These are phyloP conservation scores for Selene dorsalis DNA, from an alignment of 2,797 vertebrate genomes.

Conservation along the genomic window DNA sequence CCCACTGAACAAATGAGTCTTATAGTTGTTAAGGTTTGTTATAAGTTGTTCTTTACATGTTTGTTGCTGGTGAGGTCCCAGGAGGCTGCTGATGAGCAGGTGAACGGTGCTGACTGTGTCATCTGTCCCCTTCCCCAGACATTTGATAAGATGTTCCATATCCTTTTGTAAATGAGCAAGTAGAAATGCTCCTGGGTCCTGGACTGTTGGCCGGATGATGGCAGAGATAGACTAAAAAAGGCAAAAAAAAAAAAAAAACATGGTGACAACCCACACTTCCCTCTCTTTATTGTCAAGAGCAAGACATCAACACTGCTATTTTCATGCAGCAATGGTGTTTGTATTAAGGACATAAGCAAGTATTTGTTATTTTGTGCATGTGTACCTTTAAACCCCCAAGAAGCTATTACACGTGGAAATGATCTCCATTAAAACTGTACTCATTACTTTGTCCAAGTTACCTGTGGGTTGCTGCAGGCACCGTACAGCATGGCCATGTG, in stretches of 20 bases:
- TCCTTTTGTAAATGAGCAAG: constrained; percentile 86
- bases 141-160: constrained; percentile 85
- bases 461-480: constrained; percentile 80
- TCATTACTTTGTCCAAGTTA: constrained; percentile 45
- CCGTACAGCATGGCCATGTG: constrained; percentile 92
- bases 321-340: background rate
- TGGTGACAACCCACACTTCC: background rate
- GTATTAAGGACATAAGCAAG: background rate
- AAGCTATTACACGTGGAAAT: background rate
- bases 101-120: constrained; percentile 86
- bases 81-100: constrained; percentile 83
- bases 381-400: background rate
- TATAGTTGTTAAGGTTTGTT: no score
- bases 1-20: no score
- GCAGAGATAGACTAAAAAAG: constrained; percentile 53
- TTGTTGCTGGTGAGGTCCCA: constrained; percentile 56
- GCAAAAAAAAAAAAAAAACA: constrained; percentile 21
- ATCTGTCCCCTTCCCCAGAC: constrained; percentile 89
- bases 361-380: background rate
- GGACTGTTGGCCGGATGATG: constrained; percentile 87
- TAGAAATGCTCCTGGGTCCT: constrained; percentile 82
- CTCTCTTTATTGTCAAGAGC: background rate
- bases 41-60: constrained; percentile 79
- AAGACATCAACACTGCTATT: background rate
- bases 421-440: background rate